Evolutionary conservation across 2,797 vertebrate species (phyloP).

Genomic region (Trachops cirrhosus): DNA sequence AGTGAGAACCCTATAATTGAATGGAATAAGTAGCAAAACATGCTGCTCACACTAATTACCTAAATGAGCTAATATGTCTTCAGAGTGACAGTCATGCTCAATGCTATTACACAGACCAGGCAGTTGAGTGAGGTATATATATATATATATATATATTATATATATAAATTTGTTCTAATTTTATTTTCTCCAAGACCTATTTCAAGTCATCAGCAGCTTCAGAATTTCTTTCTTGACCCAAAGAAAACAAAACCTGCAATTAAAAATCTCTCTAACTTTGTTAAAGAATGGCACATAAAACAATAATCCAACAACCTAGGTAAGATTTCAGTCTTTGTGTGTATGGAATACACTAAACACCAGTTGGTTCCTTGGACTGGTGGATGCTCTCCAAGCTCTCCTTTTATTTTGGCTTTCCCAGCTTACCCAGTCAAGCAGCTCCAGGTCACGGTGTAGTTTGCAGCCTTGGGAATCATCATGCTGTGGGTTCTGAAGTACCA

Average conservation of each 20-base stretch:
- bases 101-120: constrained; percentile 85
- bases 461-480: constrained; percentile 53
- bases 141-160: background rate
- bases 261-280: constrained; percentile 64
- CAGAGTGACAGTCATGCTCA: constrained; percentile 85
- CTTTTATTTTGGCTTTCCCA: constrained; percentile 4
- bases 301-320: constrained; percentile 37
- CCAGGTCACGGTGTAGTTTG: constrained; percentile 44
- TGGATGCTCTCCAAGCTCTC: background rate
- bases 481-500: constrained; percentile 68
- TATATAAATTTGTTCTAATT: constrained; percentile 61
- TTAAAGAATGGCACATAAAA: background rate
- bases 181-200: constrained; percentile 78
- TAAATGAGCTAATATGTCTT: constrained; percentile 91
- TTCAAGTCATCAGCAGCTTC: constrained; percentile 78
- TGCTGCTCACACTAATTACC: constrained; percentile 88
- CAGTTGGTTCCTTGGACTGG: constrained; percentile 20
- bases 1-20: constrained; percentile 90
- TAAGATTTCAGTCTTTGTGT: background rate
- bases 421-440: constrained; percentile 59
- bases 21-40: constrained; percentile 91
- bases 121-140: constrained; percentile 77
- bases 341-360: constrained; percentile 26
- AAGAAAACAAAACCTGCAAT: constrained; percentile 75
- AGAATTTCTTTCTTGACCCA: constrained; percentile 76